phyloP scores from a whole-genome alignment of 2,113 vertebrate species.

The Plestiodon gilberti region DNA sequence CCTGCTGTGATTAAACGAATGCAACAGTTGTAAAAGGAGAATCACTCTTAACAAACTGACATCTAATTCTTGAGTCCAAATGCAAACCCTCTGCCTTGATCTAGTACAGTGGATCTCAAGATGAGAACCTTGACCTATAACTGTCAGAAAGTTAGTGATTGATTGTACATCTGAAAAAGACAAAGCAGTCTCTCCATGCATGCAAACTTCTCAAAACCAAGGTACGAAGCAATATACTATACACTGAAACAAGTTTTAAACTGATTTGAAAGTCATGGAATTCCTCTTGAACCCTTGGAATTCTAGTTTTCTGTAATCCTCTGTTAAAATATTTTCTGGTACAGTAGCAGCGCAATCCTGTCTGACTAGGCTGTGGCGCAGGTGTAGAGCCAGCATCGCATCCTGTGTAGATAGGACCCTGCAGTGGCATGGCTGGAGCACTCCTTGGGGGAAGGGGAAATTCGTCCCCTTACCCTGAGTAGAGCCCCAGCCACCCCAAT shows the following conservation, averaged over 20 bases:
- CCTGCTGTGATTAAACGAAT: background rate
- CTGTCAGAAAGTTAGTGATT: background rate
- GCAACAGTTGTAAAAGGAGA: background rate
- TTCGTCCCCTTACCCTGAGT: too few relatives aligned
- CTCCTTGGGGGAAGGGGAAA: too few relatives aligned
- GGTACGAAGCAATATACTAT: too few relatives aligned
- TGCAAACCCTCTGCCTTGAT: background rate
- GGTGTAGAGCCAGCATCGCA: too few relatives aligned
- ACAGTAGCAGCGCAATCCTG: too few relatives aligned
- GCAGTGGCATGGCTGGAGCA: too few relatives aligned
- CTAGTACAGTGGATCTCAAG: background rate
- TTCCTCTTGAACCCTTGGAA: background rate
- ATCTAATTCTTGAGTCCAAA: background rate
- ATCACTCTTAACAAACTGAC: background rate
- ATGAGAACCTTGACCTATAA: background rate
- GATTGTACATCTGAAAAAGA: background rate
- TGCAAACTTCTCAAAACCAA: background rate
- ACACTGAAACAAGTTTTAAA: background rate
- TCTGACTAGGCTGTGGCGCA: too few relatives aligned
- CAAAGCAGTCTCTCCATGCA: background rate
- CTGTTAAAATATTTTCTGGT: background rate
- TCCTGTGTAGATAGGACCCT: too few relatives aligned
- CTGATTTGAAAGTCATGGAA: background rate
- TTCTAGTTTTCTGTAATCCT: background rate
- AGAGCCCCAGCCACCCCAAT: too few relatives aligned